Percentiles rank a stretch among this genome's conserved stretches.
These are phyloP conservation scores for Equus quagga DNA, from an alignment of 2,113 vertebrate species.

Conservation along the genomic window DNA sequence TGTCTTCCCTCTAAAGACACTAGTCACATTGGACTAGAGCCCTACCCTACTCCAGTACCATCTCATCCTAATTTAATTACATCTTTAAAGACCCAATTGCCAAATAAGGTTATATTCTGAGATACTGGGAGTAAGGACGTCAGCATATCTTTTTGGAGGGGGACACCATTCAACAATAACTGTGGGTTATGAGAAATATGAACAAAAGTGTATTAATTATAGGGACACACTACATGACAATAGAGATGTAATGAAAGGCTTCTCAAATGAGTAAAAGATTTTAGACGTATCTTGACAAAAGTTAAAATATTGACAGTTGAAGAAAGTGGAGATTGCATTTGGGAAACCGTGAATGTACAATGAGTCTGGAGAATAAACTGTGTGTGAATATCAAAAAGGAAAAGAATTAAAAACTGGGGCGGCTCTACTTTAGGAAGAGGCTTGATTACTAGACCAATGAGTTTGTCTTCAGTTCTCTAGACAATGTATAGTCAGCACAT, in stretches of 20 bases:
- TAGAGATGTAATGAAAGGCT: not conserved
- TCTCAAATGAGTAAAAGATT: not conserved
- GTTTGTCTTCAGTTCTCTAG: not conserved
- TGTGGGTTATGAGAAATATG: not conserved
- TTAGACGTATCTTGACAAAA: not conserved
- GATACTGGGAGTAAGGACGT: not conserved
- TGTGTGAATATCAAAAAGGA: not conserved
- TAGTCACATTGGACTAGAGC: not conserved
- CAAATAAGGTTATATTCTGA: not conserved
- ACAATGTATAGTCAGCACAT: not conserved
- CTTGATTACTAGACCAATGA: not conserved
- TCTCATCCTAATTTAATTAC: not conserved
- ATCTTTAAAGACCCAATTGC: not conserved
- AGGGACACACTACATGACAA: not conserved
- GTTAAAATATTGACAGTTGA: not conserved
- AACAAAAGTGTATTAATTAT: not conserved
- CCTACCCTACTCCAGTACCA: not conserved
- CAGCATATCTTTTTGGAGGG: not conserved
- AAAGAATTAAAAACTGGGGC: not conserved
- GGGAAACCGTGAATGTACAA: not conserved
- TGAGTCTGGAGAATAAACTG: not conserved
- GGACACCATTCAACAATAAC: not conserved
- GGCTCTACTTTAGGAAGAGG: not conserved
- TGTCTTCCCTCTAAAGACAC: not conserved
- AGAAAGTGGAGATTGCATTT: not conserved